Evolutionary conservation across 2,888 invertebrate genomes (phyloP).

Genomic region (Ecdyonurus torrentis): DNA sequence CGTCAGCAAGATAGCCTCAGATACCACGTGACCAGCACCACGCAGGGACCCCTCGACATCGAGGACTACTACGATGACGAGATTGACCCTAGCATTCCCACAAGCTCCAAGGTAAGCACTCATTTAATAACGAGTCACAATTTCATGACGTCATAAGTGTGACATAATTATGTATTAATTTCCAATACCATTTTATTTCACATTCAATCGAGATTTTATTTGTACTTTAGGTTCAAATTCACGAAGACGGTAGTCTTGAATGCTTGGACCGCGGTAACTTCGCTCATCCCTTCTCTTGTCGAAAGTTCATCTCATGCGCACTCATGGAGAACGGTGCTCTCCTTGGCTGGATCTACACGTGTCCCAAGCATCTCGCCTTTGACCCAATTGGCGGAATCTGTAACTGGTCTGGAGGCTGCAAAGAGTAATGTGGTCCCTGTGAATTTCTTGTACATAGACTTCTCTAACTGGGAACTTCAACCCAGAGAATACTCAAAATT

Average conservation of each 20-base stretch:
- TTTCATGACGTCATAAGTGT: too few relatives aligned
- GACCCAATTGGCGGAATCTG: constrained; percentile 83
- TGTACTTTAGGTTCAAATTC: constrained; percentile 33
- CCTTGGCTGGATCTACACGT: constrained; percentile 76
- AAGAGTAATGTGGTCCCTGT: too few relatives aligned
- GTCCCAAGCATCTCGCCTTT: constrained; percentile 70
- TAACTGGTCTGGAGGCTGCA: constrained; percentile 74
- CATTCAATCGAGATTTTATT: too few relatives aligned
- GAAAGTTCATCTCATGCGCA: constrained; percentile 83
- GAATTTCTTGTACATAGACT: too few relatives aligned
- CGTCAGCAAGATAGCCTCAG: not conserved
- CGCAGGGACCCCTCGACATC: constrained; percentile 13
- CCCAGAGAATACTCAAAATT: too few relatives aligned
- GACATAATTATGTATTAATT: too few relatives aligned
- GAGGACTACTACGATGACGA: constrained; percentile 17
- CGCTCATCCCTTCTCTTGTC: constrained; percentile 78
- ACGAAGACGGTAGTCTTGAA: constrained; percentile 55
- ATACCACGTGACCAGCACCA: constrained; percentile 12
- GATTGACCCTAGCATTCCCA: constrained; percentile 16
- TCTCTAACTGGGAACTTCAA: too few relatives aligned
- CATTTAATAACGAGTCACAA: too few relatives aligned
- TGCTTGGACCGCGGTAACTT: constrained; percentile 83
- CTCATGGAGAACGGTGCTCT: constrained; percentile 56
- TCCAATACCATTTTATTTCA: too few relatives aligned
- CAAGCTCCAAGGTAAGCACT: not conserved